Evolutionary conservation across 2,888 invertebrate genomes (phyloP), one percentile per base, ranked within the genome.

Genomic region (Scrobipalpa atriplicella): DNA sequence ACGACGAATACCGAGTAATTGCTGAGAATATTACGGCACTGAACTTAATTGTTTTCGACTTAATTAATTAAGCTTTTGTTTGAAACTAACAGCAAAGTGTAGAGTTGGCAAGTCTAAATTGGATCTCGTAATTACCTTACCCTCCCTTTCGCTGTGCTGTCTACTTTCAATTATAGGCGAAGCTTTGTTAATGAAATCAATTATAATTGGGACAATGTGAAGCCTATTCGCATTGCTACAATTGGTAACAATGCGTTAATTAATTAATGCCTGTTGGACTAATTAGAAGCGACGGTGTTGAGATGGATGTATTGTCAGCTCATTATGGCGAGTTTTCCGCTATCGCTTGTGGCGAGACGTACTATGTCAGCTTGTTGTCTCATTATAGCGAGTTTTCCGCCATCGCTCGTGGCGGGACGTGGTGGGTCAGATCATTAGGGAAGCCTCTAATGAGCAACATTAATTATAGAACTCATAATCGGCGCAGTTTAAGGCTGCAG

Each of bases 11-110:
- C 90, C 87, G 82, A 87, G 88, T 92, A 91, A 92, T 91, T 90
- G 88, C 90, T 89, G 92, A 87, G 91, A 92, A 91, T 92, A 91
- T 91, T 91, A 90, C 89, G 87, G 88, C 90, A 88, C 84, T 88
- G 89, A 90, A 89, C 90, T 92, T 92, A 92, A 92, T 92, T 92
- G 92, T 92, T 92, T 90, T 90, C 90, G 90, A 90, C 91, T 91
- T 92, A 92, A 92, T 92, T 92, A 92, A 92, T 92, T 92, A 92
- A 92, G 92, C 91, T 92, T 91, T 92, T 92, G 92, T 92, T 92
- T 92, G 91, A 90, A 92, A 92, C 92, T 92, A 92, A 90, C 92
- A 90, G 92, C 91, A 90, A 91, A 91, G 91, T 92, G 92, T 92
- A 92, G 90, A 92, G 90, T 91, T 91, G 92, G 92, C 92, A 92